A percentile compares a stretch with the other conserved stretches of the same genome.
Evolutionary conservation across 2,113 vertebrate species (phyloP).

Genomic region (Strix uralensis): DNA sequence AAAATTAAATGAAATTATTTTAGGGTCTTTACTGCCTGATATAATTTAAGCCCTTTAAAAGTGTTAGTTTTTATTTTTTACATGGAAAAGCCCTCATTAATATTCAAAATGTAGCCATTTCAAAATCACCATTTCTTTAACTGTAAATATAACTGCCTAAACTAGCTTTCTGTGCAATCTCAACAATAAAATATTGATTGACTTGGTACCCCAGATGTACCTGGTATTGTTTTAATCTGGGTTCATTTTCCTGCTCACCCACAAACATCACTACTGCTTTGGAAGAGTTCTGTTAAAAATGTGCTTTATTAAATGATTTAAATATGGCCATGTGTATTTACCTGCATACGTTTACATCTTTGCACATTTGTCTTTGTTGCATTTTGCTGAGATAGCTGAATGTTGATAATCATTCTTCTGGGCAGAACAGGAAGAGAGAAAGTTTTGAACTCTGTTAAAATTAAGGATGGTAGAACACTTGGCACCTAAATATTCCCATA

Average conservation of each 20-base stretch:
- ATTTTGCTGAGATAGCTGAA: background rate
- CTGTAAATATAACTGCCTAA: background rate
- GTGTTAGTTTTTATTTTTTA: background rate
- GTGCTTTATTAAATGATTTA: background rate
- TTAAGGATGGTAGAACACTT: constrained; percentile 39
- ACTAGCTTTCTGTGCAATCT: background rate
- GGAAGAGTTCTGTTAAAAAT: background rate
- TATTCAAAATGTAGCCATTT: background rate
- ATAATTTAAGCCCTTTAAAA: background rate
- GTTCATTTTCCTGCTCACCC: background rate
- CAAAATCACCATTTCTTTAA: background rate
- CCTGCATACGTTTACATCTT: background rate
- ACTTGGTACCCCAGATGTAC: background rate
- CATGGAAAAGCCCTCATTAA: background rate
- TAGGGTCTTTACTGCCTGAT: background rate
- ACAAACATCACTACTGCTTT: background rate
- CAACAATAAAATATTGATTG: background rate
- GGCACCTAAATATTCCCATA: constrained; percentile 22
- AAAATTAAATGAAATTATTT: background rate
- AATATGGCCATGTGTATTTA: background rate
- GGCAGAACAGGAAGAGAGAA: background rate
- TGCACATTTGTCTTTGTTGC: background rate
- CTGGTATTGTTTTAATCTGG: background rate
- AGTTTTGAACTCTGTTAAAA: background rate
- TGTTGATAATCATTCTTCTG: background rate